Evolutionary conservation across 2,113 vertebrate species (phyloP), one percentile per base, ranked within the genome.

Genomic region (Lamprologus lemairii): DNA sequence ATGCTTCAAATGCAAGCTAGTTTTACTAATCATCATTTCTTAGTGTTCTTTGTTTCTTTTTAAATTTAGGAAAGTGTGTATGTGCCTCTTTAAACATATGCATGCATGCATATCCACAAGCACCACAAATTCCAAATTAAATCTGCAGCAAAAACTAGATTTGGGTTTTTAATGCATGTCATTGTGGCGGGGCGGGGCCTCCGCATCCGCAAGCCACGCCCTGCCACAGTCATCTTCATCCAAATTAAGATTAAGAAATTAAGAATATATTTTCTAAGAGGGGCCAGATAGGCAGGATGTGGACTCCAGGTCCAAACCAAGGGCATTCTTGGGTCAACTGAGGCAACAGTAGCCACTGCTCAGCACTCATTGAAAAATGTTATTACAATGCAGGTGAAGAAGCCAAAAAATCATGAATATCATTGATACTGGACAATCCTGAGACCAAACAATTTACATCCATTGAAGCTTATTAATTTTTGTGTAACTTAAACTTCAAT

Each of bases 181-280:
- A 53, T 53, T 53, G 49, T 53, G 9, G 0, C 0, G 2, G 49
- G 49, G 3, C 9, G 9, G 1, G 49, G 49, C 19, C 3, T 51
- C 0, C 16, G 40, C 45, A 49, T 19, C 49, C 0, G 1, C 49
- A 53, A 53, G 19, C 51, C 51, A 3, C 0, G 9, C 51, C 19
- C 51, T 1, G 1, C 19, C 19, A 21, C 51, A 53, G 57, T 17
- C 14, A 12, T 65, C 60, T 37, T 65, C 60, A 65, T 65, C 31
- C 31, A 73, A 42, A 73, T 73, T 42, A 16, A 49, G 42, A 31
- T 0, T 49, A 47, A 63, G 16, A 47, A 42, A 47, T 28, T 75
- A 75, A 47, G 68, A 19, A 47, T 75, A 45, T 47, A 42, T 42
- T 71, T 71, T 71, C 14, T 28, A 42, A 45, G 37, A 26, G 21